A percentile compares a stretch with the other conserved stretches of the same genome.
Evolutionary conservation across 1,140 invertebrate genomes (phyloP).

Genomic region (Bombus superbus): DNA sequence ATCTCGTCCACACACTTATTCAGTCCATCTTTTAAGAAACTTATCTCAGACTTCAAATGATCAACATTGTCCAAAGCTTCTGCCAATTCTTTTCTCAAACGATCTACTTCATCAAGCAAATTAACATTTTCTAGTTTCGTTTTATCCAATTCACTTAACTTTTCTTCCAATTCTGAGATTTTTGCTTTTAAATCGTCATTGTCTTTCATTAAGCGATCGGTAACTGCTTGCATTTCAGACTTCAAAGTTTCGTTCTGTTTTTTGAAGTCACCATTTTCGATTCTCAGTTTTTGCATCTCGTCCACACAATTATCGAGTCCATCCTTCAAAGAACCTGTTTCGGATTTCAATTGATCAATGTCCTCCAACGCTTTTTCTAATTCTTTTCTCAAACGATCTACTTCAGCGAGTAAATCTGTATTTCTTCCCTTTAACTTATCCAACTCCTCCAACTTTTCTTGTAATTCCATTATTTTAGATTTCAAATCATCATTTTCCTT

Average conservation of each 20-base stretch:
- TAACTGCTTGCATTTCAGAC: neutral
- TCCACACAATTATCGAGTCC: slow-evolving; percentile 48
- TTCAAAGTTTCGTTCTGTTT: slow-evolving; percentile 24
- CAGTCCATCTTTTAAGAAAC: slow-evolving; percentile 35
- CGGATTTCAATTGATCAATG: slow-evolving; percentile 42
- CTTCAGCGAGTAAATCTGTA: slow-evolving; percentile 26
- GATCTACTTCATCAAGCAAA: slow-evolving; percentile 39
- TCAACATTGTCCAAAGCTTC: neutral
- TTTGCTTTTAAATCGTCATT: slow-evolving; percentile 45
- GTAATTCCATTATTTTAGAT: neutral
- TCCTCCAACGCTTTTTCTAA: slow-evolving; percentile 26
- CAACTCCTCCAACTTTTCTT: neutral
- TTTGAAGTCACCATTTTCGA: slow-evolving; percentile 3
- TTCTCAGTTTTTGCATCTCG: slow-evolving; percentile 51
- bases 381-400: slow-evolving; percentile 28
- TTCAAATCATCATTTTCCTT: slow-evolving; percentile 21
- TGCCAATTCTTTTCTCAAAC: slow-evolving; percentile 25
- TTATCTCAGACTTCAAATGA: neutral
- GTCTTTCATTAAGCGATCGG: slow-evolving; percentile 41
- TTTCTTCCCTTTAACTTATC: slow-evolving; percentile 27
- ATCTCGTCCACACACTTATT: slow-evolving; percentile 49
- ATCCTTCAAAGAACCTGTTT: slow-evolving; percentile 16
- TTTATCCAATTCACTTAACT: slow-evolving; percentile 33
- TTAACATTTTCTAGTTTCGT: slow-evolving; percentile 13
- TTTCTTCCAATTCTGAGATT: neutral